Percentiles rank a stretch among this genome's conserved stretches.
Evolutionary conservation across 2,888 invertebrate species (phyloP).

Genomic region (Elysia crispata): DNA sequence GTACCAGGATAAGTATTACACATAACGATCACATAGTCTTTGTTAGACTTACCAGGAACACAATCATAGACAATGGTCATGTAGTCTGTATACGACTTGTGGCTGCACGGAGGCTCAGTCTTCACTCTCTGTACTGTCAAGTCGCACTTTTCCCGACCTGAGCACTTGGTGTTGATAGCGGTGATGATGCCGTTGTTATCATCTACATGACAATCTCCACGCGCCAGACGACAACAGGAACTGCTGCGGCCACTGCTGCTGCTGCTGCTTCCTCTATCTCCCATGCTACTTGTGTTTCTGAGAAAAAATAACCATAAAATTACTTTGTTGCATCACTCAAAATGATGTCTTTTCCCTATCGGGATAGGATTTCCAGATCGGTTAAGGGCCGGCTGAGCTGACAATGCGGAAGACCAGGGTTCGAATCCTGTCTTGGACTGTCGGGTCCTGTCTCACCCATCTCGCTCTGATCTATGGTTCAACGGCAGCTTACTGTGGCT

Average conservation of each 20-base stretch:
- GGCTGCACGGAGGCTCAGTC: constrained; percentile 55
- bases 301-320: too few relatives aligned
- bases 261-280: background rate
- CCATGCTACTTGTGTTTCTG: background rate
- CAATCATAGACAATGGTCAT: constrained; percentile 71
- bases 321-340: too few relatives aligned
- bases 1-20: too few relatives aligned
- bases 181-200: constrained; percentile 63
- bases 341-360: too few relatives aligned
- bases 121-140: constrained; percentile 58
- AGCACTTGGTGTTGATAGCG: constrained; percentile 65
- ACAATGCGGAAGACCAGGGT: too few relatives aligned
- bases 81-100: constrained; percentile 61
- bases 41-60: constrained; percentile 60
- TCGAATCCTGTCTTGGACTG: too few relatives aligned
- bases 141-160: constrained; percentile 64
- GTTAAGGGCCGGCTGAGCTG: too few relatives aligned
- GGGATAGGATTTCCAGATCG: too few relatives aligned
- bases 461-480: too few relatives aligned
- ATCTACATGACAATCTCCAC: constrained; percentile 66
- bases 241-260: constrained; percentile 42
- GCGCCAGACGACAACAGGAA: constrained; percentile 64
- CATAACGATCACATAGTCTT: too few relatives aligned
- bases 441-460: too few relatives aligned
- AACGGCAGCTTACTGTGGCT: too few relatives aligned